These are phyloP conservation scores for Bombus impatiens DNA, from an alignment of 1,140 invertebrate genomes.

Conservation along the genomic window DNA sequence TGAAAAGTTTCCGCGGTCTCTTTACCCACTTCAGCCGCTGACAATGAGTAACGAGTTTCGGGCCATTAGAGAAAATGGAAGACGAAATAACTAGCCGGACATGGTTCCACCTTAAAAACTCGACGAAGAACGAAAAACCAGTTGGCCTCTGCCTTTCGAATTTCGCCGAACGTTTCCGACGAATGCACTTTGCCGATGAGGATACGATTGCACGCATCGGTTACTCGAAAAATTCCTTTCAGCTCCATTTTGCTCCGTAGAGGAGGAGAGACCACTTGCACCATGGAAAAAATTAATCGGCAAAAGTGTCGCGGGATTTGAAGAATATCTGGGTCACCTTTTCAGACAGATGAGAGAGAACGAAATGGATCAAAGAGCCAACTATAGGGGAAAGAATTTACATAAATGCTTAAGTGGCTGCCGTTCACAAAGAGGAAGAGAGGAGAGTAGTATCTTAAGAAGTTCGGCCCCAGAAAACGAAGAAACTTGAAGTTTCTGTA, in stretches of 20 bases:
- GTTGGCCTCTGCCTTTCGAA: not conserved
- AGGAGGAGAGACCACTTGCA: not conserved
- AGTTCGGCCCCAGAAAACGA: constrained; percentile 16
- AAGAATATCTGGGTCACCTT: constrained; percentile 8
- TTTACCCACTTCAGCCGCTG: not conserved
- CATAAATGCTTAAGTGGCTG: constrained; percentile 48
- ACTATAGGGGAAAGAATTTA: constrained; percentile 23
- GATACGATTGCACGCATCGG: not conserved
- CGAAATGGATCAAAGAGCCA: not conserved
- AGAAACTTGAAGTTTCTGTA: constrained; percentile 41
- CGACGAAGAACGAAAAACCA: not conserved
- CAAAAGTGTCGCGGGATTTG: not conserved
- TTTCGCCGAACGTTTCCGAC: not conserved
- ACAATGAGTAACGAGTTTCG: constrained; percentile 56
- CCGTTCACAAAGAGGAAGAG: not conserved
- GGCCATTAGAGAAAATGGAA: constrained; percentile 65
- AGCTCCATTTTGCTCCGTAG: too few species aligned
- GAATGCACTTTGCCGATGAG: not conserved
- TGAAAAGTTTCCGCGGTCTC: constrained; percentile 28
- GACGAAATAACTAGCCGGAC: constrained; percentile 43
- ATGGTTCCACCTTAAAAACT: constrained; percentile 20
- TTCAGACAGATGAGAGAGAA: not conserved
- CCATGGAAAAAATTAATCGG: constrained; percentile 3
- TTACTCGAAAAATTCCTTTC: not conserved
- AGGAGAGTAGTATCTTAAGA: constrained; percentile 1